These are phyloP conservation scores for Spermophilus dauricus DNA, from an alignment of 2,113 vertebrate species.

Conservation along the genomic window DNA sequence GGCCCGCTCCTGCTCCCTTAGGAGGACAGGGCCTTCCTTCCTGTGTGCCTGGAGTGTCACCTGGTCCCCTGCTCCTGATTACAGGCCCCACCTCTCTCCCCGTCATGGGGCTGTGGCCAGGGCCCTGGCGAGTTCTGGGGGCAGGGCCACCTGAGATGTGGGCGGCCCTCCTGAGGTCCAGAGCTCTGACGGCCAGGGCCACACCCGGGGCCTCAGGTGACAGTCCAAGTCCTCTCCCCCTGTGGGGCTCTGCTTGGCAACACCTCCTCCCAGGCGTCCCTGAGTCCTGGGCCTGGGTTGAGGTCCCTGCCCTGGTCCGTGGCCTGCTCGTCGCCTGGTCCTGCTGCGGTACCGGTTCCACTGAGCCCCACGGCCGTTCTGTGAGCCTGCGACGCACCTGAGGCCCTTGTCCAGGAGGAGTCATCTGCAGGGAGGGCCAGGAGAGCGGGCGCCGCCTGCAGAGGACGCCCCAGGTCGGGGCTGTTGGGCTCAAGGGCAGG, in stretches of 20 bases:
- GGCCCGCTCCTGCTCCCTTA: too few species aligned
- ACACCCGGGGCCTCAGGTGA: too few species aligned
- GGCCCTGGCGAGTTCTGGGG: too few species aligned
- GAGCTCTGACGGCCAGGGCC: too few species aligned
- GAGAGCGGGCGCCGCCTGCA: not conserved
- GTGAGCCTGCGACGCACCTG: not conserved
- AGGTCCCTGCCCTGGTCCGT: not conserved
- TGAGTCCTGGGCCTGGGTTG: not conserved
- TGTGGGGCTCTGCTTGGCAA: not conserved
- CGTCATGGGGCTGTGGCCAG: too few species aligned
- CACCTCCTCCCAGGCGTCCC: not conserved
- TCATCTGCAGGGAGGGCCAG: too few species aligned
- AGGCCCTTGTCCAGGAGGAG: not conserved
- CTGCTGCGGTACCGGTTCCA: rapidly evolving
- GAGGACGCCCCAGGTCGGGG: not conserved
- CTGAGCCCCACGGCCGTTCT: not conserved
- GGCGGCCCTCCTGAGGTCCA: rapidly evolving
- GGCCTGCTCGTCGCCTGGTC: not conserved
- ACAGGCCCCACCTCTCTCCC: too few species aligned
- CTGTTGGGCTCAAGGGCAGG: not conserved
- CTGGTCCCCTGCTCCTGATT: too few species aligned
- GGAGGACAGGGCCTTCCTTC: too few species aligned
- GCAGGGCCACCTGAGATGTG: not conserved
- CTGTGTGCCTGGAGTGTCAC: too few species aligned
- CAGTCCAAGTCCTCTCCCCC: too few species aligned